Conservation (phyloP, 2,113 vertebrate genomes). For the Drymodes brunneopygia region DNA sequence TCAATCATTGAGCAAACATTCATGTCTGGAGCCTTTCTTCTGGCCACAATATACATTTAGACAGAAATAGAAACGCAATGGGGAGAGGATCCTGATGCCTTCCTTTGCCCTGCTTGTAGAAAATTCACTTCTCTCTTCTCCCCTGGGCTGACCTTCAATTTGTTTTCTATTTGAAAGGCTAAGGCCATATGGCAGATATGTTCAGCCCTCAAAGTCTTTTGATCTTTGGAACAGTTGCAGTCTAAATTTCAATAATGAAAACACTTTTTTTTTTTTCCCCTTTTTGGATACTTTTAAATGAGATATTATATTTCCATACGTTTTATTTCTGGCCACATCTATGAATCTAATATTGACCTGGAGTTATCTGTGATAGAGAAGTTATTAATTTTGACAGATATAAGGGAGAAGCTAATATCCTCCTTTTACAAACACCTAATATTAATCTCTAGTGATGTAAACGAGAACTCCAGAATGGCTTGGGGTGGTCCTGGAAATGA, state of each 20-base stretch:
- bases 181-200: constrained; percentile 62
- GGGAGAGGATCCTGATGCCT: not conserved
- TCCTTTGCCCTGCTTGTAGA: not conserved
- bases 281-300: constrained; percentile 74
- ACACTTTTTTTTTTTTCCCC: not conserved
- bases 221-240: constrained; percentile 72
- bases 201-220: constrained; percentile 68
- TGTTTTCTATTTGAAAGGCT: constrained; percentile 52
- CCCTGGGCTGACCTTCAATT: constrained; percentile 33
- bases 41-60: not conserved
- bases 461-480: constrained; percentile 59
- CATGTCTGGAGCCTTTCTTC: constrained; percentile 20
- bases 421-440: constrained; percentile 81
- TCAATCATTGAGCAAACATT: constrained; percentile 22
- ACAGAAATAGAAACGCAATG: not conserved
- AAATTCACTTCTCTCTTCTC: constrained; percentile 22
- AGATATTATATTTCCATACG: constrained; percentile 80
- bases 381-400: constrained; percentile 86
- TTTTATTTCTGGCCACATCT: constrained; percentile 79
- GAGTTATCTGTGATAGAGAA: constrained; percentile 81
- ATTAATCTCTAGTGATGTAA: constrained; percentile 79
- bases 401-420: constrained; percentile 83
- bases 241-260: constrained; percentile 69
- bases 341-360: constrained; percentile 81
- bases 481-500: constrained; percentile 67